phyloP scores from a whole-genome alignment of 2,113 vertebrate genomes.

The Sciurus niger region DNA sequence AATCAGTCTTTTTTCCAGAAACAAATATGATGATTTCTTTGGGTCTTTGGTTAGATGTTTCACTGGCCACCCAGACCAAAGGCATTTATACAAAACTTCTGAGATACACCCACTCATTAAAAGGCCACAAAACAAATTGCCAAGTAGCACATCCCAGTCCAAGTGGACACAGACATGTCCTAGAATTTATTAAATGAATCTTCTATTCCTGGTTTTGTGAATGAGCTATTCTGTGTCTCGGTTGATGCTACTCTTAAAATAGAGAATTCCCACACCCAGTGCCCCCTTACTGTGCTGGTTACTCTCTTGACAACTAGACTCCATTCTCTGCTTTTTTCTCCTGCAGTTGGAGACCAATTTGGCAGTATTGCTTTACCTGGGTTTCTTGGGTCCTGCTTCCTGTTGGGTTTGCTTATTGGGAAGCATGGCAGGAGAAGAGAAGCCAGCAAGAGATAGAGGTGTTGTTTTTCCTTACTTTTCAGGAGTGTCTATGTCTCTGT shows the following conservation, averaged over 20 bases:
- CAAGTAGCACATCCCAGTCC: constrained; percentile 62
- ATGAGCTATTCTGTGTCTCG: constrained; percentile 69
- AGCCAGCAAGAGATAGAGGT: rapidly evolving
- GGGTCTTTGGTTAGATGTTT: constrained; percentile 51
- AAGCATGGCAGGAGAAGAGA: neutral
- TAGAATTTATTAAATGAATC: constrained; percentile 73
- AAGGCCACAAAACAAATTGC: constrained; percentile 75
- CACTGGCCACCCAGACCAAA: constrained; percentile 73
- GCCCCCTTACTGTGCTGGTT: neutral
- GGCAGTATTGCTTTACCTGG: neutral
- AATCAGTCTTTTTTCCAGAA: constrained; percentile 69
- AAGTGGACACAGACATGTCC: constrained; percentile 10
- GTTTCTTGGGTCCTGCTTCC: neutral
- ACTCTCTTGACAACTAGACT: neutral
- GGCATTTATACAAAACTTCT: constrained; percentile 64
- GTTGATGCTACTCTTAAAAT: constrained; percentile 62
- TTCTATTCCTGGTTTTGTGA: constrained; percentile 77
- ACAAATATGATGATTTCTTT: neutral
- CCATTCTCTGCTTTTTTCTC: neutral
- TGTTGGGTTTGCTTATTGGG: neutral
- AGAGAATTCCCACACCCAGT: constrained; percentile 43
- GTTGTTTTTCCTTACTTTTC: neutral
- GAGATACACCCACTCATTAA: constrained; percentile 80
- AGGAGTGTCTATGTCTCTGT: rapidly evolving
- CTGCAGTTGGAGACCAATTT: neutral